Evolutionary conservation across 2,113 vertebrate genomes (phyloP).

Genomic region (Sitta europaea): DNA sequence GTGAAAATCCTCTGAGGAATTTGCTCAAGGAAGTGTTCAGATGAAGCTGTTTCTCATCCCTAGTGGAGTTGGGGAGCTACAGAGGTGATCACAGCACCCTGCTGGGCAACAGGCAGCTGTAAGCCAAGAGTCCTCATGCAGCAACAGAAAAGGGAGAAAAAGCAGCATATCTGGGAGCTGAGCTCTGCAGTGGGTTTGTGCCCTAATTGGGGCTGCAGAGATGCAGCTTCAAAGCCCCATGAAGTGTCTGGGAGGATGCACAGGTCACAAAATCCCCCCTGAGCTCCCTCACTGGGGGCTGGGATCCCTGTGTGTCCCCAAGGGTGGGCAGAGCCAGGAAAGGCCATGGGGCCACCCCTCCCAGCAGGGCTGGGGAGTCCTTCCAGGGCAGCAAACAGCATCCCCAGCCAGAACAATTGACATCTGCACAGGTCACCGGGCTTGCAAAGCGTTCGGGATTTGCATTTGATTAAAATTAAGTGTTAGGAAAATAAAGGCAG

Average conservation of each 20-base stretch:
- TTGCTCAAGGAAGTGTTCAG: not conserved
- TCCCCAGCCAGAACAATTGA: not conserved
- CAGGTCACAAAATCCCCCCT: not conserved
- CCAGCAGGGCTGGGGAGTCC: not conserved
- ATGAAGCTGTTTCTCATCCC: not conserved
- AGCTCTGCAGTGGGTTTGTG: not conserved
- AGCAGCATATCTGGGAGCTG: not conserved
- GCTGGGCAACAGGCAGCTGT: not conserved
- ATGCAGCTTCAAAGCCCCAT: not conserved
- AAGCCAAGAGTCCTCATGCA: not conserved
- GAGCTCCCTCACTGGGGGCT: not conserved
- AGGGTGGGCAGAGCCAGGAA: not conserved
- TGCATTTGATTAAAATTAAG: conserved; percentile 30
- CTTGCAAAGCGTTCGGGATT: not conserved
- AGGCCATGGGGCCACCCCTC: not conserved
- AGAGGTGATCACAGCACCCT: not conserved
- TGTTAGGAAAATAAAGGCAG: not conserved
- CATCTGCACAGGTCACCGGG: not conserved
- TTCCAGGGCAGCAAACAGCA: not conserved
- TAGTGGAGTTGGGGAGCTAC: not conserved
- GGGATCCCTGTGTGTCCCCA: not conserved
- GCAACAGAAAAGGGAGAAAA: not conserved
- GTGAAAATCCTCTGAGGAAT: not conserved
- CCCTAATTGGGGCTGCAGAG: not conserved
- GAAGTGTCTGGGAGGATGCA: fast-evolving